Base-by-base conservation (phyloP, 2,797 vertebrate species). In the Buphagus erythrorhynchus region DNA sequence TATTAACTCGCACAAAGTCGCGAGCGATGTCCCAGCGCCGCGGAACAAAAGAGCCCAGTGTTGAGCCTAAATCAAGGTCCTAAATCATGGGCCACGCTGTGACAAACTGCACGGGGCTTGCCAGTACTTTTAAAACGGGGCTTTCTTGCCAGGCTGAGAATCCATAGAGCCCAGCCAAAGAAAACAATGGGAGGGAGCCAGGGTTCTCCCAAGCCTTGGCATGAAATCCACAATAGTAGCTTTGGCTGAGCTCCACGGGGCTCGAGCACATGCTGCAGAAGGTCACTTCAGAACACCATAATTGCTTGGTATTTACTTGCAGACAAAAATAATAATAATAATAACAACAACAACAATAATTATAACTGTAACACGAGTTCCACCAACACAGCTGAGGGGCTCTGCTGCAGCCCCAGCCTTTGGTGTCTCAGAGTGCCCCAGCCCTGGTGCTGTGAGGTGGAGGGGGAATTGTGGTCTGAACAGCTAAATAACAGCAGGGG, bases 141-240 rank as follows among this genome's bases (percentile, higher is more conserved):
- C 97, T 98, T 95, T 98, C 97, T 98, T 98, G 98, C 98, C 98
- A 98, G 98, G 97, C 95, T 96, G 96, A 98, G 98, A 98, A 98
- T 98, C 98, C 98, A 95, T 93, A 95, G 94, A 96, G 95, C 97
- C 96, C 36, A 78, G 98, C 98, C 98, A 99, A 99, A 98, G 97
- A 98, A 97, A 99, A 98, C 98, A 99, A 96, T 98, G 98, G 98
- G 98, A 96, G 94, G 54, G 94, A 91, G 98, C 98, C 98, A 98
- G 98, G 95, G 97, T 97, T 97, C 96, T 98, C 98, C 97, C 94
- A 93, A 98, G 97, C 91, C 87, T 96, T 98, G 98, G 98, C 98
- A 97, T 97, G 91, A 92, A 92, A 96, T 97, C 92, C 96, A 97
- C 96, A 96, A 94, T 96, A 98, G 98, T 97, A 97, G 94, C 97